phyloP scores from a whole-genome alignment of 2,888 invertebrate species.

The Piscicola geometra region DNA sequence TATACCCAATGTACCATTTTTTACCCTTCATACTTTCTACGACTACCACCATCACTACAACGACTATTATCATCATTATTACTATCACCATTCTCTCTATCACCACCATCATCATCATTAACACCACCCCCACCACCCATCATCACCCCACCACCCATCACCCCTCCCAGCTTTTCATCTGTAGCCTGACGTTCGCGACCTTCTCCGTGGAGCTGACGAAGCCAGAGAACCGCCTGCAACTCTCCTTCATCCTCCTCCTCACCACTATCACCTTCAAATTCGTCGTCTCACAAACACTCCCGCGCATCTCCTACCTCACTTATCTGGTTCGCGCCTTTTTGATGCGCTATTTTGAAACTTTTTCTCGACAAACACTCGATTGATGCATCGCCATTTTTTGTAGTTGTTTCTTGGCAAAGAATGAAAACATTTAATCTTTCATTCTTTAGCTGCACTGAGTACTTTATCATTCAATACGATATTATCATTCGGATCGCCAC shows the following conservation, averaged over 20 bases:
- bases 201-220: constrained; percentile 45
- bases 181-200: constrained; percentile 46
- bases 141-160: not conserved
- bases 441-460: too few relatives aligned
- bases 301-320: constrained; percentile 47
- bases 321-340: constrained; percentile 46
- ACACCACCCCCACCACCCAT: not conserved
- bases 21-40: not conserved
- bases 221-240: constrained; percentile 47
- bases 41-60: not conserved
- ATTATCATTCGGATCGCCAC: too few relatives aligned
- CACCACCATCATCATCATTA: not conserved
- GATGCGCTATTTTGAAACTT: too few relatives aligned
- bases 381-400: too few relatives aligned
- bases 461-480: too few relatives aligned
- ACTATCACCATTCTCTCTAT: not conserved
- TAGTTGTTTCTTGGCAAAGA: too few relatives aligned
- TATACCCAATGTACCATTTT: too few relatives aligned
- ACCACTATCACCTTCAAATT: constrained; percentile 48
- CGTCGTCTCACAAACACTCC: constrained; percentile 47
- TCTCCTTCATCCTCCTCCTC: constrained; percentile 46
- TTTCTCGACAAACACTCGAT: too few relatives aligned
- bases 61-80: not conserved
- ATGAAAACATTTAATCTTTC: too few relatives aligned
- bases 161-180: constrained; percentile 46